Conservation (phyloP, 2,888 invertebrate genomes). For the Sphaeridia pumilis region DNA sequence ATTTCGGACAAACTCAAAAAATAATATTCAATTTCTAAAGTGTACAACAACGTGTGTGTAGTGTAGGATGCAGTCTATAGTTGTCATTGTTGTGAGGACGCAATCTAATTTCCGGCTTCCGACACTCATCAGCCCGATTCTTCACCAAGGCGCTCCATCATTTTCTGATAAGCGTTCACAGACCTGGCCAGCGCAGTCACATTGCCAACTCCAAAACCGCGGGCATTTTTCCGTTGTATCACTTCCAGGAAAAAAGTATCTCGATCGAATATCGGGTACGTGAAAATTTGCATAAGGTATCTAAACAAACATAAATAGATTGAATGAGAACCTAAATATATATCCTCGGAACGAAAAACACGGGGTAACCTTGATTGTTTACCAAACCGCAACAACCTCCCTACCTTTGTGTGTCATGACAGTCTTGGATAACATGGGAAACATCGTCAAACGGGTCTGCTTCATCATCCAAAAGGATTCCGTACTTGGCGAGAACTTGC, state of each 20-base stretch:
- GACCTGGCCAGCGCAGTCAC: slow-evolving; percentile 43
- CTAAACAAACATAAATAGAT: slow-evolving; percentile 25
- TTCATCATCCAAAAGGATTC: slow-evolving; percentile 41
- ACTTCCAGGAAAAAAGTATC: slow-evolving; percentile 44
- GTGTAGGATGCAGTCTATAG: too few relatives aligned
- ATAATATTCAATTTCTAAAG: too few relatives aligned
- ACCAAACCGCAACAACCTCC: too few relatives aligned
- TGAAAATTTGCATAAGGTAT: slow-evolving; percentile 44
- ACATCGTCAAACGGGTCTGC: slow-evolving; percentile 37
- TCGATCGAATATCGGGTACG: slow-evolving; percentile 41
- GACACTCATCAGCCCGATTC: not conserved
- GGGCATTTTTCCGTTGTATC: slow-evolving; percentile 42
- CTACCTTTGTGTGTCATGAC: slow-evolving; percentile 5
- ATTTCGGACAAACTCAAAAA: too few relatives aligned
- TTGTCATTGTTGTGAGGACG: too few relatives aligned
- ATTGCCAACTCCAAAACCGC: slow-evolving; percentile 44
- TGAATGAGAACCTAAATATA: too few relatives aligned
- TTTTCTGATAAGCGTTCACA: slow-evolving; percentile 37
- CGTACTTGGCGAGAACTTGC: slow-evolving; percentile 37
- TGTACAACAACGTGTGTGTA: too few relatives aligned
- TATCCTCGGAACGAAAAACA: too few relatives aligned
- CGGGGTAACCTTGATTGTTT: too few relatives aligned
- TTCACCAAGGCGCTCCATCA: not conserved
- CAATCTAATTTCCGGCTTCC: too few relatives aligned
- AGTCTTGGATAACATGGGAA: not conserved